Percentiles rank a stretch among this genome's conserved stretches.
Evolutionary conservation across 1,140 invertebrate species (phyloP).

Genomic region (Trichonephila clavata): DNA sequence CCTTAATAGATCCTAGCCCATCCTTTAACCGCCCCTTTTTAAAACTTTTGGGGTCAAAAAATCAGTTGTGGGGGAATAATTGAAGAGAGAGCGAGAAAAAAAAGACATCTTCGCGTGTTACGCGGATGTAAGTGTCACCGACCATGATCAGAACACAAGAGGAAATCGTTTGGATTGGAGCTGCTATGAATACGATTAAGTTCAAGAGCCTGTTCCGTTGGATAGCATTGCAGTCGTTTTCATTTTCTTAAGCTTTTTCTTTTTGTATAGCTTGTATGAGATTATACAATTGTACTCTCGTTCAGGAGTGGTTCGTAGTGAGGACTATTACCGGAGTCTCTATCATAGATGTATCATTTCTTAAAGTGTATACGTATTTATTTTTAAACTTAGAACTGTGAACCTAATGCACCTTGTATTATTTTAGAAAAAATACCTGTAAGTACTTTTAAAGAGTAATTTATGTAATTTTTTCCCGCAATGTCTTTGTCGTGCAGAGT

Average conservation of each 20-base stretch:
- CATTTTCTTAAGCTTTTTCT: not conserved
- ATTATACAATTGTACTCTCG: no score
- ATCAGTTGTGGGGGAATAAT: not conserved
- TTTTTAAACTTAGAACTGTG: no score
- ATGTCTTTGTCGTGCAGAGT: no score
- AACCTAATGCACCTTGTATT: no score
- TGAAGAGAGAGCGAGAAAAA: not conserved
- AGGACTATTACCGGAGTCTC: no score
- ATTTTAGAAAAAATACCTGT: no score
- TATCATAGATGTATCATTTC: no score
- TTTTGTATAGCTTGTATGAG: not conserved
- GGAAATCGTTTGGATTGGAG: not conserved
- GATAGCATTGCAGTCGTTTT: not conserved
- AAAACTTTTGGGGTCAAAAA: slow-evolving; percentile 46
- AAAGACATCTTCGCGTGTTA: not conserved
- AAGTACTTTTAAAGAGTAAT: no score
- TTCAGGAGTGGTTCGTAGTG: no score
- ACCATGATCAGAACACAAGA: slow-evolving; percentile 31
- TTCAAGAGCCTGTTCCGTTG: not conserved
- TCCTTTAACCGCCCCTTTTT: slow-evolving; percentile 6
- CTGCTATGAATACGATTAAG: not conserved
- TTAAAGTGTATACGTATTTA: no score
- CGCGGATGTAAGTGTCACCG: not conserved
- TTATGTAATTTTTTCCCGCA: no score
- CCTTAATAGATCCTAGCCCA: not conserved